Percentiles rank a stretch among this genome's conserved stretches.
Evolutionary conservation across 2,888 invertebrate genomes (phyloP).

Genomic region (Xylocampa areola): DNA sequence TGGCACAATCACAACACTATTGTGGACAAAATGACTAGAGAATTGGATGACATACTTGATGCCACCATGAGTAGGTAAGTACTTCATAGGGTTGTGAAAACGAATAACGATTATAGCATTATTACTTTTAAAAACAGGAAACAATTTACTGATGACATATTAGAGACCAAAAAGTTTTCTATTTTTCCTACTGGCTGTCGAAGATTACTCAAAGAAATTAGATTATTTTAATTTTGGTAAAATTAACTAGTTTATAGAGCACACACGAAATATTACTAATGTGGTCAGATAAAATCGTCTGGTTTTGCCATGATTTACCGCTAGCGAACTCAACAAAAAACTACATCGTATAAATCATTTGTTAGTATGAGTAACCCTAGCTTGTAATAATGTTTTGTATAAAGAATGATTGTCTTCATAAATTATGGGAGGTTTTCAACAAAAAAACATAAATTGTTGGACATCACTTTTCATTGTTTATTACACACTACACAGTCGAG

Average conservation of each 20-base stretch:
- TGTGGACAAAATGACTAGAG: conserved; percentile 31
- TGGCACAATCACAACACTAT: conserved; percentile 50
- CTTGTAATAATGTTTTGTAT: conserved; percentile 5
- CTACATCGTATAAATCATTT: conserved; percentile 2
- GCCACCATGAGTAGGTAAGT: neutral
- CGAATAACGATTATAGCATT: neutral
- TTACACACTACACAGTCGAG: conserved; percentile 12
- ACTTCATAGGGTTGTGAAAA: conserved; percentile 13
- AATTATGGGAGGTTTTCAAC: conserved; percentile 47
- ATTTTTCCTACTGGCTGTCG: too few species aligned
- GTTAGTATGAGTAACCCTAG: conserved; percentile 28
- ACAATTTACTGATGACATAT: too few species aligned
- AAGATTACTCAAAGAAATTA: too few species aligned
- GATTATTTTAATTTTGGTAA: too few species aligned
- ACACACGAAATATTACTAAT: too few species aligned
- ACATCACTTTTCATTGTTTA: conserved; percentile 41
- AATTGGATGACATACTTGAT: conserved; percentile 32
- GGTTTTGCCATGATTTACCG: conserved; percentile 9
- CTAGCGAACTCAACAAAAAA: conserved; percentile 26
- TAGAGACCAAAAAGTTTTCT: too few species aligned
- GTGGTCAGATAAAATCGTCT: too few species aligned
- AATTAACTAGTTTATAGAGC: too few species aligned
- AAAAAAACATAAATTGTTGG: conserved; percentile 41
- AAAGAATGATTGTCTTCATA: conserved; percentile 18
- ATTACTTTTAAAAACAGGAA: too few species aligned